Base-by-base conservation (phyloP, 2,888 invertebrate species). In the Lysandra coridon region DNA sequence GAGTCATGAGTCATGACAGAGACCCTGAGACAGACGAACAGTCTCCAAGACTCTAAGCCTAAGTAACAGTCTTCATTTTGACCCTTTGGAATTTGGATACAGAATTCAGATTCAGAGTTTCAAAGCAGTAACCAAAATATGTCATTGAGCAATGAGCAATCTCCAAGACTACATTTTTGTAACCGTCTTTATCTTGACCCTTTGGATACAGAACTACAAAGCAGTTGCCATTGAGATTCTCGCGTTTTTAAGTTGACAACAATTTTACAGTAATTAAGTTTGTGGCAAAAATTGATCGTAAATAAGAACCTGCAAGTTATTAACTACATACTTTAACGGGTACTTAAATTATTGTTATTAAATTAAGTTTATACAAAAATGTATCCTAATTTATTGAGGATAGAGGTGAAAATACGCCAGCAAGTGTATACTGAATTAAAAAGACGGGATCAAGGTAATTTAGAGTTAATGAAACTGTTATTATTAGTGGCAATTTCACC, bases 391-490 rank as follows among this genome's bases (percentile, higher is more conserved):
- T 4, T 7, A 4, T 75, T 2, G 2, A 12, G 10, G 0, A 33
- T 57, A 33, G 17, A 33, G 76, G 33, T 57, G 7, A 76, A 76
- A 76, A 57, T 57, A 14, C 57, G 30, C 30, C 7, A 17, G 10
- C 49, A 23, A 23, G 6, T 44, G n/a, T 4, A 76, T 53, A 53
- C 57, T 33, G 30, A 76, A 76, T 76, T 76, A 57, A 76, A 33
- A 76, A 57, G 33, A 33, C 53, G 57, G 76, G 53, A 76, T 76
- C 6, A 53, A 53, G 57, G 49, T 75, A 76, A 76, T 76, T 76
- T 76, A 76, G 44, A 53, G 57, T 57, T 57, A 76, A 57, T 76
- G 57, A 76, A 76, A 76, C 76, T 53, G 53, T 37, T 76, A 57
- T 76, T 76, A 44, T 62, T 7, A 62, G 57, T 57, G 57, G 57